phyloP scores from a whole-genome alignment of 30 jellyfish, hydroid and myxozoan genomes.

The Clytia hemisphaerica region DNA sequence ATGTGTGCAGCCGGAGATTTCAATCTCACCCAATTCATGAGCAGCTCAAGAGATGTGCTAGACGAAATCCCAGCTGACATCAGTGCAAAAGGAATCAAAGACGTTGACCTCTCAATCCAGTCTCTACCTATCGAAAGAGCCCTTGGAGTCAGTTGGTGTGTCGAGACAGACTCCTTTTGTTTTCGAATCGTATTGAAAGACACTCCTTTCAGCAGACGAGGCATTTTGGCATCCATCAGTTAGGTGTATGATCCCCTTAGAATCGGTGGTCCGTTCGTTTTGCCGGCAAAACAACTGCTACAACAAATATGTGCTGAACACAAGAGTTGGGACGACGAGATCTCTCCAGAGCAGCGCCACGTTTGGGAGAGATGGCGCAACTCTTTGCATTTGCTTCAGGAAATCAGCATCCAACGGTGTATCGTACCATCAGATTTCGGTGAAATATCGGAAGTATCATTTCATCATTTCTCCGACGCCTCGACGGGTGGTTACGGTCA shows the following conservation, averaged over 20 bases:
- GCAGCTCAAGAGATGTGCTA: too few species aligned
- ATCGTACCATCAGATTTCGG: neutral
- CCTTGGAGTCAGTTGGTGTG: slow-evolving; percentile 25
- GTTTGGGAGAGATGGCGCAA: slow-evolving; percentile 22
- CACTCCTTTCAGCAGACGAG: slow-evolving; percentile 25
- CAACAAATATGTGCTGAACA: slow-evolving; percentile 9
- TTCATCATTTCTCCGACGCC: slow-evolving; percentile 31
- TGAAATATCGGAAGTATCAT: slow-evolving; percentile 4
- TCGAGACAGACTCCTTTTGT: slow-evolving; percentile 9
- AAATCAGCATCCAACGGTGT: neutral
- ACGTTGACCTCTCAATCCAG: neutral
- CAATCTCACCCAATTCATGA: too few species aligned
- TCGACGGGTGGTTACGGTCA: slow-evolving; percentile 5
- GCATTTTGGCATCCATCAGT: slow-evolving; percentile 23
- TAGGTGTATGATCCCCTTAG: slow-evolving; percentile 29
- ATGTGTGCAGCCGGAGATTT: too few species aligned
- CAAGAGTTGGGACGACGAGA: slow-evolving; percentile 7
- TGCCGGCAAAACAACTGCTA: slow-evolving; percentile 3
- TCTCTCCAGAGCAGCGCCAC: slow-evolving; percentile 6
- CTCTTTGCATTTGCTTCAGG: neutral
- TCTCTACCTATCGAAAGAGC: slow-evolving; percentile 4
- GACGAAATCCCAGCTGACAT: too few species aligned
- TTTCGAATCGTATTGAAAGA: slow-evolving; percentile 13
- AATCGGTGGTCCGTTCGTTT: slow-evolving; percentile 6
- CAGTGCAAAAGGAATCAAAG: neutral